Percentiles rank a stretch among this genome's conserved stretches.
Conservation (phyloP, 2,797 vertebrate species). For the Dryobates pubescens region DNA sequence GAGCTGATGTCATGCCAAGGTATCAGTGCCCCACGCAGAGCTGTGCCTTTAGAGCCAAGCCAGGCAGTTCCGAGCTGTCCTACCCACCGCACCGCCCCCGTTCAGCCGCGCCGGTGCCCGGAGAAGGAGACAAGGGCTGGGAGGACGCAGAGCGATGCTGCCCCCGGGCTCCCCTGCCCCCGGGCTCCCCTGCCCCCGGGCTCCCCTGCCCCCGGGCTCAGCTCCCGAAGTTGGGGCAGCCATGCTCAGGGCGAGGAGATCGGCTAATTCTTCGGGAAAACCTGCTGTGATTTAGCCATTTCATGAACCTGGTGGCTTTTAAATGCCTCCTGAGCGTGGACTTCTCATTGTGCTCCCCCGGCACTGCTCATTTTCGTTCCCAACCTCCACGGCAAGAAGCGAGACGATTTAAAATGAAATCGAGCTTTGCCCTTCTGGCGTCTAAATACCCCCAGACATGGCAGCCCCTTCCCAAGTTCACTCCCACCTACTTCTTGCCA, state of each 20-base stretch:
- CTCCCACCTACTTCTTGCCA: slow-evolving; percentile 63
- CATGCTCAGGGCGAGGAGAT: background rate
- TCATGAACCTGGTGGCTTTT: slow-evolving; percentile 43
- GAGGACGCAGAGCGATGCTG: background rate
- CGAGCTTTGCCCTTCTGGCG: background rate
- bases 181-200: background rate
- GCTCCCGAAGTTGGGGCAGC: slow-evolving; percentile 25
- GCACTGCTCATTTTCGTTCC: background rate
- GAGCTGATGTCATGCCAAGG: background rate
- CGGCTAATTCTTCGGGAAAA: slow-evolving; percentile 43
- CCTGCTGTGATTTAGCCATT: slow-evolving; percentile 67
- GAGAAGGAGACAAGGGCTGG: background rate
- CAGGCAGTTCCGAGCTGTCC: background rate
- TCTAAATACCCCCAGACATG: slow-evolving; percentile 22
- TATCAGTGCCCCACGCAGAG: background rate
- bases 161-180: background rate
- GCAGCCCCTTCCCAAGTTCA: slow-evolving; percentile 54
- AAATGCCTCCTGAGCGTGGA: background rate
- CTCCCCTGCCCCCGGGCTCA: background rate
- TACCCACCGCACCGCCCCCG: background rate
- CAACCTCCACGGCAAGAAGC: background rate
- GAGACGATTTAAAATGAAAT: background rate
- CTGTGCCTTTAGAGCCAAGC: background rate
- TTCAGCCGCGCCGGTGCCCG: background rate
- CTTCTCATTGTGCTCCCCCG: slow-evolving; percentile 30